Conservation (phyloP, 1,140 invertebrate species). For the Neodiprion virginianus region DNA sequence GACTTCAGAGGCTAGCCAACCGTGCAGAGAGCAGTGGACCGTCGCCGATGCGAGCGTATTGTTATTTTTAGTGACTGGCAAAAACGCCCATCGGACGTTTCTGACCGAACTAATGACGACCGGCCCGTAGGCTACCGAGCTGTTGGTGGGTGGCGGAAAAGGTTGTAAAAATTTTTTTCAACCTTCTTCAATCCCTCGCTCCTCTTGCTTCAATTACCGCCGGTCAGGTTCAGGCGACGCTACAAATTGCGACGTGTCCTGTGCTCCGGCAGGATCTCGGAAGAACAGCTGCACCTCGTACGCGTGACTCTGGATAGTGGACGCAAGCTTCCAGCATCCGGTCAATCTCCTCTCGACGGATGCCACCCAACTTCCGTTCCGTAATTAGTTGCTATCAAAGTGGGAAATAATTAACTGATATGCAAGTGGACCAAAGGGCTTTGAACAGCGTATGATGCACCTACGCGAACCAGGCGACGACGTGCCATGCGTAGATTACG, state of each 20-base stretch:
- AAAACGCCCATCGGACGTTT: neutral
- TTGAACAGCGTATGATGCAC: neutral
- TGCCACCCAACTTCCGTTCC: slow-evolving; percentile 42
- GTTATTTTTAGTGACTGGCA: neutral
- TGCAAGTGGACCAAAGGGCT: neutral
- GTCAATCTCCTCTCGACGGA: slow-evolving; percentile 36
- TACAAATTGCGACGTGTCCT: too few relatives aligned
- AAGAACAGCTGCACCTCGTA: too few relatives aligned
- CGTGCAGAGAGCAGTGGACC: neutral
- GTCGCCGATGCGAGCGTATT: neutral
- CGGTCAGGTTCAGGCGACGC: too few relatives aligned
- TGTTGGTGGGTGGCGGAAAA: too few relatives aligned
- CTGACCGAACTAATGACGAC: too few relatives aligned
- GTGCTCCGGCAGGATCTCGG: too few relatives aligned
- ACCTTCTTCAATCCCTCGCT: too few relatives aligned
- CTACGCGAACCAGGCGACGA: neutral
- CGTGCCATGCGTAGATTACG: slow-evolving; percentile 16
- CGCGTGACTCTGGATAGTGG: neutral
- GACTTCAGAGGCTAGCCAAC: too few relatives aligned
- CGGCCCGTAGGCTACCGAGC: too few relatives aligned
- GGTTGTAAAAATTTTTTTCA: too few relatives aligned
- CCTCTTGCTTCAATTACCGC: too few relatives aligned
- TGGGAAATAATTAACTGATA: slow-evolving; percentile 51
- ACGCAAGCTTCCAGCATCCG: slow-evolving; percentile 34
- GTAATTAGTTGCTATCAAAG: slow-evolving; percentile 45